phyloP scores from a whole-genome alignment of 2,888 invertebrate genomes.

The Neoascia interrupta region DNA sequence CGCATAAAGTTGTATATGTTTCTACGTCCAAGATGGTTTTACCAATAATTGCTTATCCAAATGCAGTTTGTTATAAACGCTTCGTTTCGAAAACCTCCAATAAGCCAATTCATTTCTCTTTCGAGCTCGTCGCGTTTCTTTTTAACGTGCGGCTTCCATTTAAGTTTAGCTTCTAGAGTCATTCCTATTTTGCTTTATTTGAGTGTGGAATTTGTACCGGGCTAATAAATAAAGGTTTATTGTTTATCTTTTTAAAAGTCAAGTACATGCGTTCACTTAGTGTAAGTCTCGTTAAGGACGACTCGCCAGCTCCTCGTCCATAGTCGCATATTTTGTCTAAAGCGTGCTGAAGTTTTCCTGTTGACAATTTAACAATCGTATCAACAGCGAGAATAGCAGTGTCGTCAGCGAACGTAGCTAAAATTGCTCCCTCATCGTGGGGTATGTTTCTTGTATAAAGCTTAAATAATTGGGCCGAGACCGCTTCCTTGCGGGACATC shows the following conservation, averaged over 20 bases:
- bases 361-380: too few relatives aligned
- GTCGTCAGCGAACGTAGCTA: background rate
- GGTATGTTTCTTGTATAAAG: background rate
- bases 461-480: background rate
- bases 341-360: background rate
- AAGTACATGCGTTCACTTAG: background rate
- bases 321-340: background rate
- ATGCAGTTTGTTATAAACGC: too few relatives aligned
- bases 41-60: too few relatives aligned
- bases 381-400: too few relatives aligned
- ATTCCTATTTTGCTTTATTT: constrained; percentile 6
- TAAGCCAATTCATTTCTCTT: too few relatives aligned
- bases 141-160: background rate
- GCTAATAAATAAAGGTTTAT: background rate
- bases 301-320: too few relatives aligned
- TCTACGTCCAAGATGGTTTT: too few relatives aligned
- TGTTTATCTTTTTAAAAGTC: background rate
- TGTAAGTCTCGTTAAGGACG: too few relatives aligned
- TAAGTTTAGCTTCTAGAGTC: background rate
- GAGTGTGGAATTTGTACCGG: background rate
- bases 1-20: too few relatives aligned
- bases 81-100: too few relatives aligned
- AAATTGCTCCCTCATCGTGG: background rate
- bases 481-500: too few relatives aligned
- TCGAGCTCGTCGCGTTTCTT: constrained; percentile 2